Evolutionary conservation across 2,888 invertebrate genomes (phyloP), one percentile per base, ranked within the genome.

Genomic region (Nymphalis polychloros): DNA sequence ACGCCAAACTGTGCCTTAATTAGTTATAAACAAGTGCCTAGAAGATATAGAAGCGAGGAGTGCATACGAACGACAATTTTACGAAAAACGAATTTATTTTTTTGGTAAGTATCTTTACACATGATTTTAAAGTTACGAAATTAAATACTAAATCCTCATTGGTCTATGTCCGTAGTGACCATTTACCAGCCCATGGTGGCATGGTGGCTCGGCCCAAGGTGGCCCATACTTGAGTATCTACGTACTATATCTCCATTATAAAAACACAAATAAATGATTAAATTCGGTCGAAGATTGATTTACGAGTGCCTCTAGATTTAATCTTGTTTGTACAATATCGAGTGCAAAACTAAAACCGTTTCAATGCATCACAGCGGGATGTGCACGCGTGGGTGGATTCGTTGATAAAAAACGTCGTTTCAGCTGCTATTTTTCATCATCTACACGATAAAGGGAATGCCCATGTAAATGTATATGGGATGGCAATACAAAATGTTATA

Each of bases 1-100:
- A 74, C 74, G 72, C 71, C 71, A 63, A 59, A 53, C 74, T 76
- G 74, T 74, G 74, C 74, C 74, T 72, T 74, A 74, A 47, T 27
- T 64, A 69, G 67, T 52, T 63, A 59, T 62, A 64, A 20, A 55
- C 8, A 50, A 61, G 31, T 53, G 49, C 53, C 13, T 52, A 31
- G 27, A 6, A 31, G 27, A 31, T 31, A 59, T 53, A 49, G 53
- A 27, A 65, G 46, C 53, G 31, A 64, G 59, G 57, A 71, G 67
- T 64, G 63, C 59, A 64, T 64, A 70, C 72, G 74, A 74, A 74
- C 74, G 72, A 70, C 41, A 52, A 69, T 13, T 46, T 1, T 64
- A 71, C 73, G 72, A 74, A 60, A 53, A 64, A 73, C 73, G 73
- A 73, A 61, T 47, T 60, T 8, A 17, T 19, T 60, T 53, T 23